Percentiles rank a stretch among this genome's conserved stretches.
These are phyloP conservation scores for Drosophila mimetica DNA, from an alignment of 2,888 invertebrate species.

Conservation along the genomic window DNA sequence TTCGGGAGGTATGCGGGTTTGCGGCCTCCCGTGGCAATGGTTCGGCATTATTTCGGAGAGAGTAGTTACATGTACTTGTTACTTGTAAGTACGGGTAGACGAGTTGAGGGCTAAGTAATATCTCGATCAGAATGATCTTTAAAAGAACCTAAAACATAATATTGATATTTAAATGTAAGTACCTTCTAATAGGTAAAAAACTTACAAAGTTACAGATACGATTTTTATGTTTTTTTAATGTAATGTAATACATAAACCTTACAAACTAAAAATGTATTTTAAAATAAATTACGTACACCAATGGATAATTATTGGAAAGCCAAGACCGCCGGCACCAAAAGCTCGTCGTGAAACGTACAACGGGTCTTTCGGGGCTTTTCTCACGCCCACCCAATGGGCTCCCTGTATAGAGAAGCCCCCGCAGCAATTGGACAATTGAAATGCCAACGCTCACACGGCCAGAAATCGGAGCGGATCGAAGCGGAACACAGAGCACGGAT, in stretches of 20 bases:
- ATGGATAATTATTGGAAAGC: background rate
- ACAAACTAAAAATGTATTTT: too few relatives aligned
- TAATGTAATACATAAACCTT: too few relatives aligned
- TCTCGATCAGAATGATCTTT: too few relatives aligned
- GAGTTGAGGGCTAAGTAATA: too few relatives aligned
- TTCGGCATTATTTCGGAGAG: background rate
- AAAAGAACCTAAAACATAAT: too few relatives aligned
- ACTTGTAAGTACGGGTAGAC: too few relatives aligned
- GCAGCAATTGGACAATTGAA: constrained; percentile 69
- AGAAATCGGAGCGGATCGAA: constrained; percentile 1
- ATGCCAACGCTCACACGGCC: constrained; percentile 48
- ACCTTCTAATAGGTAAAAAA: too few relatives aligned
- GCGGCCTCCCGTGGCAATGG: constrained; percentile 6
- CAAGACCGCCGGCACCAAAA: background rate
- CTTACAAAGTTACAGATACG: too few relatives aligned
- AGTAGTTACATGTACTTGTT: too few relatives aligned
- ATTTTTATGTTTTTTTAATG: too few relatives aligned
- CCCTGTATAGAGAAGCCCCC: constrained; percentile 48
- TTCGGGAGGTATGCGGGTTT: constrained; percentile 10
- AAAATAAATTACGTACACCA: too few relatives aligned
- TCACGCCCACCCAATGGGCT: constrained; percentile 54
- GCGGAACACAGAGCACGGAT: constrained; percentile 1
- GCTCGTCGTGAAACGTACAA: background rate
- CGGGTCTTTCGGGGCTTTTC: constrained; percentile 42
- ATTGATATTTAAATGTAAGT: too few relatives aligned